Percentiles rank a stretch among this genome's conserved stretches.
Evolutionary conservation across 35 echinoderm and acorn worm genomes (phyloP).

Genomic region (Ophioderma brevispina): DNA sequence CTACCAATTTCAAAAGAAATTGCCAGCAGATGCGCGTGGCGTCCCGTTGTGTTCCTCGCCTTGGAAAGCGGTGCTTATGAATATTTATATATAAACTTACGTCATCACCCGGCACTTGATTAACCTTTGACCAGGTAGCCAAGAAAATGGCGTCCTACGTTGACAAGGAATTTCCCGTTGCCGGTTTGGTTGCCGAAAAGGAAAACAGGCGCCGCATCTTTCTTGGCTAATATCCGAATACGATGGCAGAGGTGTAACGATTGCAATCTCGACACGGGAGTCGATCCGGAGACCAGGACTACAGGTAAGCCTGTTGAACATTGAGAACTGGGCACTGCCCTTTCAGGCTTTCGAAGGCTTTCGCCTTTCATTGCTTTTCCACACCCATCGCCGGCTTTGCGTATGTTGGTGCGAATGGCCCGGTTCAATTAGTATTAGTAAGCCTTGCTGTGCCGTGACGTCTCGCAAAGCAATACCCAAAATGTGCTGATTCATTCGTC

Average conservation of each 20-base stretch:
- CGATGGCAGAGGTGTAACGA: conserved; percentile 92
- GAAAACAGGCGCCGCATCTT: conserved; percentile 85
- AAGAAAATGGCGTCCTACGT: conserved; percentile 81
- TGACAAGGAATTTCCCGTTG: conserved; percentile 82
- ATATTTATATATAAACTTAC: conserved; percentile 1
- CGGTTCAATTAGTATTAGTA: too few species aligned
- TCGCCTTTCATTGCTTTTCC: too few species aligned
- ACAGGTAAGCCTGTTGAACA: conserved; percentile 57
- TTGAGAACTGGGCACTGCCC: neutral
- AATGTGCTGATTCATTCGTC: too few species aligned
- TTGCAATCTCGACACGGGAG: conserved; percentile 97
- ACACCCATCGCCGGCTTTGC: too few species aligned
- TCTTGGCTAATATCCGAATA: conserved; percentile 90
- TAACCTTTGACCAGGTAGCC: conserved; percentile 31
- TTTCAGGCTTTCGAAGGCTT: too few species aligned
- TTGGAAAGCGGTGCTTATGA: conserved; percentile 20
- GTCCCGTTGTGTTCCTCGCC: neutral
- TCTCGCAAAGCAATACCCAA: too few species aligned
- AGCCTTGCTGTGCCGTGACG: too few species aligned
- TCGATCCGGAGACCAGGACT: conserved; percentile 98
- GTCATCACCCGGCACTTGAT: neutral
- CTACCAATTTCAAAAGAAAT: neutral
- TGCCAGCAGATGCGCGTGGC: neutral
- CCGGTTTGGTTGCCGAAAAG: conserved; percentile 91
- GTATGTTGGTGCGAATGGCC: too few species aligned